Base-by-base conservation (phyloP, 2,113 vertebrate species). In the Rhombomys opimus region DNA sequence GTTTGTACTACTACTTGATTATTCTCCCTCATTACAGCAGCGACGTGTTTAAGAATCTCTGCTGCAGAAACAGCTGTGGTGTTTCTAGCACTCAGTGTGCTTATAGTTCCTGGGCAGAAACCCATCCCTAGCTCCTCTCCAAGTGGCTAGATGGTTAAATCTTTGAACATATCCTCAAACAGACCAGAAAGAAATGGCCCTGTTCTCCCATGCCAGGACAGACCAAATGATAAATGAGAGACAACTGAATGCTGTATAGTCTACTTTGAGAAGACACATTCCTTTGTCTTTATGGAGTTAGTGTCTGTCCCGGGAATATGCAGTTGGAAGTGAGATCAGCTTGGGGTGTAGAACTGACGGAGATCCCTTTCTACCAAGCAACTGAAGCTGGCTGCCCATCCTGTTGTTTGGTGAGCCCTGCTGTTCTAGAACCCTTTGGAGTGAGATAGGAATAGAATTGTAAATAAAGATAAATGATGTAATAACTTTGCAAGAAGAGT, bases 271-370 rank as follows among this genome's bases (percentile, higher is more conserved):
- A 90, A 23, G 30, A 59, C 7, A 9, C 4, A 9, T 75, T 61
- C 17, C 32, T 27, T 57, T 57, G 10, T 59, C 85, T 27, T 10
- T 32, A 35, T 20, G 52, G 22, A 11, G 4, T 5, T 3, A 2
- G 0, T 0, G 59, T 2, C 14, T 6, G 0, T 63, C 15, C 78
- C 75, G 46, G 41, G 50, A 52, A 5, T n/a, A 25, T 1, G 15
- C 1, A 38, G 52, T 27, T 63, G 46, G 52, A 59, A 50, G 17
- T 50, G 8, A 38, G 6, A 2, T 0, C 68, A 81, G 6, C 54
- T 23, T 35, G 23, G 52, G 7, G 70, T 18, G 17, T 20, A 32
- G 52, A 32, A 15, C 2, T 17, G 8, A 14, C 22, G 32, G 4
- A 20, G 22, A 30, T 35, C 30, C 17, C 5, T 38, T 17, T 12